phyloP scores from a whole-genome alignment of 2,797 vertebrate genomes.

The Alectoris magna region DNA sequence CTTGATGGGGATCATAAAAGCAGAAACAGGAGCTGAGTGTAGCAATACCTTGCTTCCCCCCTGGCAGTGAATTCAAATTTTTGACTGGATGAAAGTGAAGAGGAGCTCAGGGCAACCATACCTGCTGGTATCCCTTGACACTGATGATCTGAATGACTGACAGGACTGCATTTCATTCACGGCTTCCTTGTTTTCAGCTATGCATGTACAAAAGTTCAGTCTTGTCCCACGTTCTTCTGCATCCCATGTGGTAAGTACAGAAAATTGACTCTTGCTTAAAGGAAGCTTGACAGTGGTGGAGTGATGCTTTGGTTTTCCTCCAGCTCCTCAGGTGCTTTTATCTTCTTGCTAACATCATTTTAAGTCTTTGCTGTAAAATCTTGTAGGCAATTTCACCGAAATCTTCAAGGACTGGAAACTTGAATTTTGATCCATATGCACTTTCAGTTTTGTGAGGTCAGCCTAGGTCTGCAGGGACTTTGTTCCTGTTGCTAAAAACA shows the following conservation, averaged over 20 bases:
- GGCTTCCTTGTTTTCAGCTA: background rate
- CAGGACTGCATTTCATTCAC: background rate
- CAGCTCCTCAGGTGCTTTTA: background rate
- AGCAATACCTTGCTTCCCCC: background rate
- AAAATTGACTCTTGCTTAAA: background rate
- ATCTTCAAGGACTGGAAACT: background rate
- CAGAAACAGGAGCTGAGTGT: constrained; percentile 3
- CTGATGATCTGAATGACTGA: background rate
- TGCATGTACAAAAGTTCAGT: fast-evolving
- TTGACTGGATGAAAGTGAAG: background rate
- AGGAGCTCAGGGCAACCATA: background rate
- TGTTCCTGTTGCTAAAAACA: background rate
- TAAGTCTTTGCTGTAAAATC: background rate
- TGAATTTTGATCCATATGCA: background rate
- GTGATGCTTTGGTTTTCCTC: background rate
- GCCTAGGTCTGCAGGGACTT: background rate
- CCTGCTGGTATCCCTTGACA: background rate
- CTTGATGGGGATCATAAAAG: background rate
- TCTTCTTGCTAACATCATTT: background rate
- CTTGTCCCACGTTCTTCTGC: background rate
- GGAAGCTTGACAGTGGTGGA: background rate
- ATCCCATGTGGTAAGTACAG: background rate
- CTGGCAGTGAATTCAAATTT: background rate
- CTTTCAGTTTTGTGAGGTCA: background rate
- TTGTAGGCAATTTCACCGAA: background rate